These are phyloP conservation scores for Leucoptera coffeella DNA, from an alignment of 2,888 invertebrate species.

Conservation along the genomic window DNA sequence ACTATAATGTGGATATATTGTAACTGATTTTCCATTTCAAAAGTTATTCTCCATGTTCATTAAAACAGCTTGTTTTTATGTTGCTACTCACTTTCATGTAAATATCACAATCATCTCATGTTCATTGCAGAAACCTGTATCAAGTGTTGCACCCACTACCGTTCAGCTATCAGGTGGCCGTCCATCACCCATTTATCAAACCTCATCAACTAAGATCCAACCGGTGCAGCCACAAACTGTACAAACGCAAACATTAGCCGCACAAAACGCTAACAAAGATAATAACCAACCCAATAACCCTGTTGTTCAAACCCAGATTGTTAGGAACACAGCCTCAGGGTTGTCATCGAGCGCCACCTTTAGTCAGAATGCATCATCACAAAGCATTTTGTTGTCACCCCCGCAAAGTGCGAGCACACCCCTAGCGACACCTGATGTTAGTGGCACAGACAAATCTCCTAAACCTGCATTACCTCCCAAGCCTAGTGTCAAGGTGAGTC, in stretches of 20 bases:
- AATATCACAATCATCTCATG: conserved; percentile 34
- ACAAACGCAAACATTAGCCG: conserved; percentile 29
- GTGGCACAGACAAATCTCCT: conserved; percentile 47
- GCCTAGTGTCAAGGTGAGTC: conserved; percentile 59
- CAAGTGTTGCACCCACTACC: conserved; percentile 78
- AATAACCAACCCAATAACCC: conserved; percentile 25
- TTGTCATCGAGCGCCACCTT: conserved; percentile 39
- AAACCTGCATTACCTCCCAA: conserved; percentile 82
- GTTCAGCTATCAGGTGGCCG: conserved; percentile 60
- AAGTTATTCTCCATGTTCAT: too few relatives aligned
- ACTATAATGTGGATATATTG: too few relatives aligned
- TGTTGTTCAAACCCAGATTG: conserved; percentile 34
- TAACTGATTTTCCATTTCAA: too few relatives aligned
- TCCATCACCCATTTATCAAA: conserved; percentile 73
- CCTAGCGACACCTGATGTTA: conserved; percentile 46
- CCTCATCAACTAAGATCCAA: conserved; percentile 74
- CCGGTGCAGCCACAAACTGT: conserved; percentile 74
- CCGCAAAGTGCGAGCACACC: conserved; percentile 59
- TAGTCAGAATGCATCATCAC: conserved; percentile 31
- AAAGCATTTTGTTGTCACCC: conserved; percentile 48
- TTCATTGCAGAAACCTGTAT: conserved; percentile 69
- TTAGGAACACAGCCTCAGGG: conserved; percentile 45
- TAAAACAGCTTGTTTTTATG: not conserved
- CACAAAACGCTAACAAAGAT: conserved; percentile 27
- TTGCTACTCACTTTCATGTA: conserved; percentile 17